These are phyloP conservation scores for Aporophyla nigra DNA, from an alignment of 2,888 invertebrate genomes.

Conservation along the genomic window DNA sequence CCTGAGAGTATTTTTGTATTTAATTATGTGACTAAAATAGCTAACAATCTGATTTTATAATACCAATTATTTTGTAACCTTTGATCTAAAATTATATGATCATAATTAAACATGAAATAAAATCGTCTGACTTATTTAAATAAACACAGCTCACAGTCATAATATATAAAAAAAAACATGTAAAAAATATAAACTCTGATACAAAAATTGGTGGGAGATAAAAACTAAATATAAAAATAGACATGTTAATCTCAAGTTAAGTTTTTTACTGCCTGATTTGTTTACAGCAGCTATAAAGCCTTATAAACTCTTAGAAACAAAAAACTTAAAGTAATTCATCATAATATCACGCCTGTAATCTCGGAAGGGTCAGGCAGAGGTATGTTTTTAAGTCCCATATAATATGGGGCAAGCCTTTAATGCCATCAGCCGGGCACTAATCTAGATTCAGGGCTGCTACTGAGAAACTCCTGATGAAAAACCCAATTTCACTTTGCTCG, in stretches of 20 bases:
- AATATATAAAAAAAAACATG: background rate
- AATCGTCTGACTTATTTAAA: background rate
- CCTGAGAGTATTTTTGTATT: constrained; percentile 3
- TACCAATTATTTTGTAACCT: background rate
- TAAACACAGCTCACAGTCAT: background rate
- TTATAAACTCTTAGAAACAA: background rate
- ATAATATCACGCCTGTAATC: no score
- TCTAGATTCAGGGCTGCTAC: no score
- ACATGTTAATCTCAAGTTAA: background rate
- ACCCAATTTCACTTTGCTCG: no score
- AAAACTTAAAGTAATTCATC: background rate
- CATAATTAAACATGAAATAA: background rate
- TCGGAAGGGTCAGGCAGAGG: no score
- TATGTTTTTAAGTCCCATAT: no score
- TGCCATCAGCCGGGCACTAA: no score
- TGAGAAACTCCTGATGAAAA: no score
- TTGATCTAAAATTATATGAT: background rate
- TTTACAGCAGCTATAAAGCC: background rate
- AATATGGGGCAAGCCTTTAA: no score
- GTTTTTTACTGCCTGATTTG: background rate
- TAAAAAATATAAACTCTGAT: background rate
- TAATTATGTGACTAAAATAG: background rate
- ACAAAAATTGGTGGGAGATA: constrained; percentile 3
- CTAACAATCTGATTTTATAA: background rate
- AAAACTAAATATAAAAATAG: constrained; percentile 4